These are phyloP conservation scores for Rhagonycha fulva DNA, from an alignment of 2,888 invertebrate species.

Conservation along the genomic window DNA sequence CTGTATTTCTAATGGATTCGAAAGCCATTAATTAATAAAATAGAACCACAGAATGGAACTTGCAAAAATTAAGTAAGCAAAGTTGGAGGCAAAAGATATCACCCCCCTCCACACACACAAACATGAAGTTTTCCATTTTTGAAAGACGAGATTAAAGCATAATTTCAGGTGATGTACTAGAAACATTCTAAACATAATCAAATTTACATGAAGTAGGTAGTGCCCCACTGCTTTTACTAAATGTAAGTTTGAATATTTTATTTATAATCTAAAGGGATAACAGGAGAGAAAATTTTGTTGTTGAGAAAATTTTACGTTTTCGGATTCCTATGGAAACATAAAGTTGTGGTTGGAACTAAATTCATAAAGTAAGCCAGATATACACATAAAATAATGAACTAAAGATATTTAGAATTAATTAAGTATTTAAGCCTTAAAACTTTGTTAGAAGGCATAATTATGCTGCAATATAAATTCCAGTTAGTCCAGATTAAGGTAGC, in stretches of 20 bases:
- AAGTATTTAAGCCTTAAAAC: slow-evolving; percentile 27
- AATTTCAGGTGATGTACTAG: background rate
- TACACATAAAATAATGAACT: slow-evolving; percentile 18
- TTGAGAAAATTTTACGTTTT: slow-evolving; percentile 10
- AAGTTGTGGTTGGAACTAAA: background rate
- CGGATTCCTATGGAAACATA: background rate
- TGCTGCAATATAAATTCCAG: slow-evolving; percentile 26
- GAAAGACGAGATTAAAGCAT: background rate
- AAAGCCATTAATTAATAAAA: background rate
- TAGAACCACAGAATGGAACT: background rate
- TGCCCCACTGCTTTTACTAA: background rate
- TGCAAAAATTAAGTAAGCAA: background rate
- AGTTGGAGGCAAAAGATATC: background rate
- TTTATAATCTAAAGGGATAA: slow-evolving; percentile 11
- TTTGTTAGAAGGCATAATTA: slow-evolving; percentile 20
- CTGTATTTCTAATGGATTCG: background rate
- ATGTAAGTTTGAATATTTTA: slow-evolving; percentile 18
- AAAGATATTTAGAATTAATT: slow-evolving; percentile 35
- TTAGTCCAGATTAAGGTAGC: background rate
- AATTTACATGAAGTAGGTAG: slow-evolving; percentile 24
- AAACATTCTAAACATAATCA: slow-evolving; percentile 13
- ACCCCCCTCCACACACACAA: too few relatives aligned
- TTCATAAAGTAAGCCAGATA: background rate
- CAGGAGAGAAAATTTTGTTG: slow-evolving; percentile 2
- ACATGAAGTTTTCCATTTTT: background rate